Conservation (phyloP, 2,797 vertebrate species). For the Serranus cabrilla region DNA sequence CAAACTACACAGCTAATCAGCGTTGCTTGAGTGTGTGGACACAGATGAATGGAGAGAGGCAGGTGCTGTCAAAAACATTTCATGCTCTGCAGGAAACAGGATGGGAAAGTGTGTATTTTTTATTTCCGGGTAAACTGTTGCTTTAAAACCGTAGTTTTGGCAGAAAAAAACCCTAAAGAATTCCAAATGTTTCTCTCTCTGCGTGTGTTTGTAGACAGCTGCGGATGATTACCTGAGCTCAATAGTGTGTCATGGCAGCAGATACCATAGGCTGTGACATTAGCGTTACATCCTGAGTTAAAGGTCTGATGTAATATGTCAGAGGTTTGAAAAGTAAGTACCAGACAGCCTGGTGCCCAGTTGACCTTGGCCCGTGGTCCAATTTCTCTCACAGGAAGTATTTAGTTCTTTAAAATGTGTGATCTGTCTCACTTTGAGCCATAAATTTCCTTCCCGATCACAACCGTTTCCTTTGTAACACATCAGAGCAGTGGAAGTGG, state of each 20-base stretch:
- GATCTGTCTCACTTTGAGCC: conserved; percentile 8
- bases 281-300: conserved; percentile 53
- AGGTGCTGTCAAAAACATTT: conserved; percentile 51
- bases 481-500: conserved; percentile 24
- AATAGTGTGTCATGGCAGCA: conserved; percentile 19
- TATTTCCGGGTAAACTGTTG: conserved; percentile 8
- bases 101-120: too few relatives aligned
- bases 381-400: conserved; percentile 22
- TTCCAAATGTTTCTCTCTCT: conserved; percentile 31
- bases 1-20: conserved; percentile 45
- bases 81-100: conserved; percentile 18
- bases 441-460: conserved; percentile 24
- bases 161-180: conserved; percentile 7
- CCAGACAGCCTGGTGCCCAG: conserved; percentile 26
- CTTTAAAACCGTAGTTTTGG: conserved; percentile 14
- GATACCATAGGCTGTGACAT: conserved; percentile 47
- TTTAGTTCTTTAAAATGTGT: conserved; percentile 27
- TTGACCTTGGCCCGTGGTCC: conserved; percentile 27
- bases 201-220: conserved; percentile 53
- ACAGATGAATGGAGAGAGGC: conserved; percentile 35
- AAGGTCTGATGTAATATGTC: conserved; percentile 52
- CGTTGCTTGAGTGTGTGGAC: conserved; percentile 32
- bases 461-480: conserved; percentile 19
- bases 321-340: conserved; percentile 28
- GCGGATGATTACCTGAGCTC: conserved; percentile 50